phyloP scores from a whole-genome alignment of 2,888 invertebrate species.

The Gisinianus flammeolus region DNA sequence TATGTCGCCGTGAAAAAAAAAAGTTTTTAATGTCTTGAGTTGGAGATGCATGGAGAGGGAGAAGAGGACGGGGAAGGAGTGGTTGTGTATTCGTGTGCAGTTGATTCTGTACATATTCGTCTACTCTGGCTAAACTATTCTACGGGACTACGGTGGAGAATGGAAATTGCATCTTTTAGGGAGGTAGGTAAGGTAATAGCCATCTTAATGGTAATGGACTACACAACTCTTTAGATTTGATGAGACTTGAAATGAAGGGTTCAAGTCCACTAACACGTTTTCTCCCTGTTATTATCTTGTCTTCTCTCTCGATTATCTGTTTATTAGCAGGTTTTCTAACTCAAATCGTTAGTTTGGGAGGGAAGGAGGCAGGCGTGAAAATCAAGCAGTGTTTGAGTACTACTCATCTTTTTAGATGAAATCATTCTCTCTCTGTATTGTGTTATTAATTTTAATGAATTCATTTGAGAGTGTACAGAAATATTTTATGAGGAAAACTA shows the following conservation, averaged over 20 bases:
- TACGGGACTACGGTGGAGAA: conserved; percentile 28
- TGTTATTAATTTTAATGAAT: conserved; percentile 41
- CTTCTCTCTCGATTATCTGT: conserved; percentile 41
- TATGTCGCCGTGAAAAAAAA: conserved; percentile 25
- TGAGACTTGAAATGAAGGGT: conserved; percentile 36
- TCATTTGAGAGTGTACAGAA: conserved; percentile 21
- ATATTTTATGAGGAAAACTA: conserved; percentile 34
- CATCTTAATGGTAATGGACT: conserved; percentile 32
- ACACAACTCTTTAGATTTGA: conserved; percentile 24
- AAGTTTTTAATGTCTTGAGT: conserved; percentile 35
- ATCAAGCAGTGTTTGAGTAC: conserved; percentile 19
- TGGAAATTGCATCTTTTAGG: conserved; percentile 41
- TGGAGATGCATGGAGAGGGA: neutral
- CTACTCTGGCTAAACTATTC: too few species aligned
- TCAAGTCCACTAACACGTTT: conserved; percentile 16
- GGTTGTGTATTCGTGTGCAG: neutral
- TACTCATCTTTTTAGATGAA: conserved; percentile 17
- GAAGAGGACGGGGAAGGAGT: conserved; percentile 13
- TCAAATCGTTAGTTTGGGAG: neutral
- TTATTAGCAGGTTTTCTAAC: conserved; percentile 39
- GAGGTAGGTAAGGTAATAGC: conserved; percentile 42
- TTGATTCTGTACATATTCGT: too few species aligned
- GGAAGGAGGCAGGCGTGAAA: conserved; percentile 35
- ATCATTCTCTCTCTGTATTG: conserved; percentile 22
- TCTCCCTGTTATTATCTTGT: conserved; percentile 31